phyloP scores from a whole-genome alignment of 53 echinoderm and acorn worm species.

The Arbacia lixula region DNA sequence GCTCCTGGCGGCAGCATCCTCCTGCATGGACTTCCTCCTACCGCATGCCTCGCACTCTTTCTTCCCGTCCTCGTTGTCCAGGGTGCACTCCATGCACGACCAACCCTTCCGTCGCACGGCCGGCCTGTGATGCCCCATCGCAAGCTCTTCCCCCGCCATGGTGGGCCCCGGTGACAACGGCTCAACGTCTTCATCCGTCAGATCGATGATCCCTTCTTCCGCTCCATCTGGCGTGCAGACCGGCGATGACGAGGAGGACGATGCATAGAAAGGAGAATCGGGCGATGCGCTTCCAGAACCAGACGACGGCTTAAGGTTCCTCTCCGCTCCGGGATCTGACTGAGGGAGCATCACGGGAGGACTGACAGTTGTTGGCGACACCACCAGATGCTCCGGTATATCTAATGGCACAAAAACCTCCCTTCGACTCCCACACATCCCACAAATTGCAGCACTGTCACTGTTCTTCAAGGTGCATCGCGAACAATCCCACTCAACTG shows the following conservation, averaged over 20 bases:
- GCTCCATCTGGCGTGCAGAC: constrained; percentile 33
- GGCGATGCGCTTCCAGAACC: background rate
- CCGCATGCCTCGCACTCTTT: constrained; percentile 63
- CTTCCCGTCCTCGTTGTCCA: constrained; percentile 68
- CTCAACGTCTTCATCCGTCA: constrained; percentile 44
- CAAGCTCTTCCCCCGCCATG: background rate
- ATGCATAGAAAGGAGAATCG: constrained; percentile 16
- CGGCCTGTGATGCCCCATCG: constrained; percentile 11
- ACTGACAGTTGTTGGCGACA: background rate
- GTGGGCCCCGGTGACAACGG: background rate
- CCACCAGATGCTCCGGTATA: constrained; percentile 28
- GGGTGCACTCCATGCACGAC: constrained; percentile 77
- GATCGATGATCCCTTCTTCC: constrained; percentile 49
- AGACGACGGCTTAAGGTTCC: background rate
- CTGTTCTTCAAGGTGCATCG: constrained; percentile 83
- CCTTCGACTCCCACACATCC: constrained; percentile 67
- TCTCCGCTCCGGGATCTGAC: background rate
- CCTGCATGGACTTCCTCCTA: constrained; percentile 23
- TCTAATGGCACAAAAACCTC: constrained; percentile 15
- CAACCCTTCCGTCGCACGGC: constrained; percentile 80
- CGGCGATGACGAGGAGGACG: constrained; percentile 27
- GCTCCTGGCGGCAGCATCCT: constrained; percentile 33
- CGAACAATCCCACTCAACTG: constrained; percentile 72
- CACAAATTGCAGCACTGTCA: constrained; percentile 53
- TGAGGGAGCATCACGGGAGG: constrained; percentile 20